Evolutionary conservation across 2,888 invertebrate species (phyloP).

Genomic region (Caenorhabditis sulstoni): DNA sequence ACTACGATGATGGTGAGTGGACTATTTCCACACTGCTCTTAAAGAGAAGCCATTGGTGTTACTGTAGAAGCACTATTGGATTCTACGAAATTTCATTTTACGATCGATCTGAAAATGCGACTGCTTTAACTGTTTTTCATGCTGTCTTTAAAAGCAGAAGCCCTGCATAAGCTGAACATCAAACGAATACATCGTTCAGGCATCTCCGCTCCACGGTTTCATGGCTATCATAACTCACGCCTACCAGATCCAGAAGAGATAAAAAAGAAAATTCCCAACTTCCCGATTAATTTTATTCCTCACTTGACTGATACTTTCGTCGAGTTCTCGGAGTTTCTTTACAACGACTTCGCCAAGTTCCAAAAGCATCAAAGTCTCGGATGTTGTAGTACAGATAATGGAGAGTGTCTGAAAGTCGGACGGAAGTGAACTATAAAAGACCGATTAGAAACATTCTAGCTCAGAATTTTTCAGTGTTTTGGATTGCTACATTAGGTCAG

Average conservation of each 20-base stretch:
- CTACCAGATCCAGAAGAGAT: slow-evolving; percentile 23
- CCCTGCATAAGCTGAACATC: no score
- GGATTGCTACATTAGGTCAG: slow-evolving; percentile 54
- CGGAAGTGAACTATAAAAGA: neutral
- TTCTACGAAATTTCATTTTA: no score
- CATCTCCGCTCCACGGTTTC: slow-evolving; percentile 26
- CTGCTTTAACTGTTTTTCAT: no score
- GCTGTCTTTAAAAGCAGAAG: no score
- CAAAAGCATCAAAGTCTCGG: slow-evolving; percentile 37
- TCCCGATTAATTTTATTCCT: neutral
- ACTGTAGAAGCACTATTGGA: no score
- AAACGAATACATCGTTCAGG: slow-evolving; percentile 19
- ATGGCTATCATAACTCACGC: slow-evolving; percentile 6
- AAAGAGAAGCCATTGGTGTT: no score
- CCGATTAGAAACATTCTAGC: neutral
- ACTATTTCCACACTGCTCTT: no score
- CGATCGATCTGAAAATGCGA: no score
- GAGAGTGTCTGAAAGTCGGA: slow-evolving; percentile 42
- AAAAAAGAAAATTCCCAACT: slow-evolving; percentile 21
- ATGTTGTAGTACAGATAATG: slow-evolving; percentile 35
- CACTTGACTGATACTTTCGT: slow-evolving; percentile 33
- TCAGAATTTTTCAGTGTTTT: neutral
- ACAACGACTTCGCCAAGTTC: slow-evolving; percentile 38
- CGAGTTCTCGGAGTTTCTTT: slow-evolving; percentile 47
- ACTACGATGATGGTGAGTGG: slow-evolving; percentile 53